phyloP scores from a whole-genome alignment of 1,140 invertebrate species.

The Anastrepha obliqua region DNA sequence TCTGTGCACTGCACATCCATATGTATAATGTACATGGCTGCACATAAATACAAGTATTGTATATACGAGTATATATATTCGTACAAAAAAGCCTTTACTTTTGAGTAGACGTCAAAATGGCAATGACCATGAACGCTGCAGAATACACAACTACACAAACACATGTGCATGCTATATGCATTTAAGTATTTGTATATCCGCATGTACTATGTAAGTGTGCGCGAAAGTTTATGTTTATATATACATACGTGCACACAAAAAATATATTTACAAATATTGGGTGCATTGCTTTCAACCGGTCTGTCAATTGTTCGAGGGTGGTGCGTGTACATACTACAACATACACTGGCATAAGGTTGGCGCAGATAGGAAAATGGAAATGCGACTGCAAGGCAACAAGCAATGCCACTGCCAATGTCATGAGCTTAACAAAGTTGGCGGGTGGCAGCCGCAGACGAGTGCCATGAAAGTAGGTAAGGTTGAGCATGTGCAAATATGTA shows the following conservation, averaged over 20 bases:
- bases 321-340: neutral
- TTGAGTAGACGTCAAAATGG: constrained; percentile 3
- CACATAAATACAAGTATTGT: too few relatives aligned
- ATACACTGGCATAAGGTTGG: neutral
- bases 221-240: neutral
- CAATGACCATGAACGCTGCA: constrained; percentile 35
- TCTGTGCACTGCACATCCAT: too few relatives aligned
- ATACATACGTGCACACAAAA: neutral
- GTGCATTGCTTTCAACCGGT: constrained; percentile 8
- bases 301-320: neutral
- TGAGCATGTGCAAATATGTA: constrained; percentile 28
- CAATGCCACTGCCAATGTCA: constrained; percentile 52
- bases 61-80: too few relatives aligned
- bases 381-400: constrained; percentile 32
- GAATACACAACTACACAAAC: neutral
- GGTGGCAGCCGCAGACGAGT: neutral
- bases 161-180: neutral
- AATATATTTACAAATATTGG: neutral
- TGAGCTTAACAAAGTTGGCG: constrained; percentile 18
- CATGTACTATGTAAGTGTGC: too few relatives aligned
- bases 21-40: too few relatives aligned
- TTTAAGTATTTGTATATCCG: too few relatives aligned
- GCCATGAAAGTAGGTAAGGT: constrained; percentile 20
- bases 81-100: neutral
- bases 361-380: constrained; percentile 46